Base-by-base conservation (phyloP, 2,113 vertebrate genomes). In the Mormyrus lacerda region DNA sequence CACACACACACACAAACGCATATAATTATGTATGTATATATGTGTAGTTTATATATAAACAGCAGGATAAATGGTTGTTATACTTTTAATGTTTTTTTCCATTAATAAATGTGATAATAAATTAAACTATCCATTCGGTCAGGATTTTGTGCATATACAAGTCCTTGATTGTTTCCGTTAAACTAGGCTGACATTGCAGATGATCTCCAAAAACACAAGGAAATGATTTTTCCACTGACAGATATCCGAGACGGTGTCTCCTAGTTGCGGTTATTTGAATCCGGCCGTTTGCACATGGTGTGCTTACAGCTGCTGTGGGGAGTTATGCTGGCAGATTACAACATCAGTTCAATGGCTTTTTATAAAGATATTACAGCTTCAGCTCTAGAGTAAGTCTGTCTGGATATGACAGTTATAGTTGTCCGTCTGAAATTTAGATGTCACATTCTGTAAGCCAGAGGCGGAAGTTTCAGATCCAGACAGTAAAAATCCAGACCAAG, bases 281-380 rank as follows among this genome's bases (percentile, higher is more conserved):
- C n/a, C n/a, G 35, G n/a, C 79, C 51, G 48, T 48, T 45, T 55
- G 27, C 31, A 83, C n/a, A 24, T n/a, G 35, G 88, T 31, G 24
- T 47, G 88, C 24, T n/a, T 61, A 55, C 55, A 89, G 89, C 89
- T 85, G 82, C 83, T 89, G 82, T 55, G 27, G 42, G 19, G 19
- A 76, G 31, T 83, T 35, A 55, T 53, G 51, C 19, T 17, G 13
- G 55, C 79, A 47, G 79, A 24, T 84, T 47, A 21, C 19, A 84
- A 9, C 35, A 21, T 47, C 79, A 47, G 3, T 48, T 51, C 24
- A 9, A 86, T 11, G 48, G 31, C n/a, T 86, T 45, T 47, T 53
- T 51, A 35, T 86, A 13, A 4, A 48, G 21, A 4, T 17, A 4
- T 85, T 19, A 47, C 44, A 48, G 82, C n/a, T 48, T 85, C 83